These are phyloP conservation scores for Cranoglanis bouderius DNA, from an alignment of 2,113 vertebrate species.

Conservation along the genomic window DNA sequence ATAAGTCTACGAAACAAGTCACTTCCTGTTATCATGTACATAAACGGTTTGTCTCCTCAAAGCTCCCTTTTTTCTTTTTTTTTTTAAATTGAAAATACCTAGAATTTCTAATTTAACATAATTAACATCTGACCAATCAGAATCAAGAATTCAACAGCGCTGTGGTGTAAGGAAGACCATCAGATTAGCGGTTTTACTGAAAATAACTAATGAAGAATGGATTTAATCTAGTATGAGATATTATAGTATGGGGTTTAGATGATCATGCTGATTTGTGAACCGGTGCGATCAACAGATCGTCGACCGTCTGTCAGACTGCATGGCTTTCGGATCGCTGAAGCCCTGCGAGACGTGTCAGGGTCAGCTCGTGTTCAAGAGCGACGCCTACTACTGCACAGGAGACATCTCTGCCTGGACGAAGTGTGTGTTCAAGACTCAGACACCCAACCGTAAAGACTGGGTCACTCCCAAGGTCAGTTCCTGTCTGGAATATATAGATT, in stretches of 20 bases:
- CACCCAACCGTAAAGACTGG: constrained; percentile 87
- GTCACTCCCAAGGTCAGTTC: constrained; percentile 84
- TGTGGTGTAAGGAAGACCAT: not conserved
- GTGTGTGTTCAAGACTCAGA: constrained; percentile 87
- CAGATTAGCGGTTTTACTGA: not conserved
- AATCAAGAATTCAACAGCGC: not conserved
- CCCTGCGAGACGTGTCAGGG: constrained; percentile 85
- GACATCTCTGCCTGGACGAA: constrained; percentile 97
- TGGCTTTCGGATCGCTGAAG: constrained; percentile 88
- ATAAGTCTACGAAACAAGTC: not conserved
- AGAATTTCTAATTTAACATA: not conserved
- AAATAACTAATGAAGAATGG: not conserved
- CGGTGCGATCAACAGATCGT: constrained; percentile 77
- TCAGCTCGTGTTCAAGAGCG: constrained; percentile 91
- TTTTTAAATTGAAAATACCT: not conserved
- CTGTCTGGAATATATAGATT: not conserved
- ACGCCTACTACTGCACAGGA: constrained; percentile 89
- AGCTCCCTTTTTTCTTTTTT: not conserved
- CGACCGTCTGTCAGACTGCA: constrained; percentile 88
- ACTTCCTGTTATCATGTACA: not conserved
- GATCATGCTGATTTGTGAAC: not conserved
- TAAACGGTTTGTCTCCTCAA: not conserved
- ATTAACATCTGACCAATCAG: not conserved
- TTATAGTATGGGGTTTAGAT: no score
- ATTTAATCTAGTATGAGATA: no score